Percentiles rank a stretch among this genome's conserved stretches.
Conservation (phyloP, 2,797 vertebrate species). For the Catamblyrhynchus diadema region DNA sequence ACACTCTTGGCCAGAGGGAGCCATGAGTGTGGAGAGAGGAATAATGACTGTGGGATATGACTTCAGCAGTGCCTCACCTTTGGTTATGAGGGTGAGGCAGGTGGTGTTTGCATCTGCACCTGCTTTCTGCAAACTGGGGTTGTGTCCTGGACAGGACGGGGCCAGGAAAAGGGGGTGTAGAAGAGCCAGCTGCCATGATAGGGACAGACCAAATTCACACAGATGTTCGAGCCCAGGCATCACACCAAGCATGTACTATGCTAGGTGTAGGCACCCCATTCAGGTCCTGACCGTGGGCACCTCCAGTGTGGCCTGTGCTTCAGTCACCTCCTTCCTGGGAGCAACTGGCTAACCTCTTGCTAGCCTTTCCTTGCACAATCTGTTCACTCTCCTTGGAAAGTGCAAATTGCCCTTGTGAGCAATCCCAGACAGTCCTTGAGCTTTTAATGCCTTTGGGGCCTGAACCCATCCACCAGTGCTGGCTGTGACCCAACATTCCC, state of each 20-base stretch:
- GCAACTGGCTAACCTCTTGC: rapidly evolving
- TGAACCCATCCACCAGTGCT: background rate
- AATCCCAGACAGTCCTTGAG: background rate
- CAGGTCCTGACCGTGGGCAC: background rate
- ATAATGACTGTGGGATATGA: background rate
- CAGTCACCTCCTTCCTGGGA: background rate
- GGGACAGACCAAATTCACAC: background rate
- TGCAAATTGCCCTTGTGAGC: background rate
- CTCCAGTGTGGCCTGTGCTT: background rate
- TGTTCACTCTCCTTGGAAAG: background rate
- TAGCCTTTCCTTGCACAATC: background rate
- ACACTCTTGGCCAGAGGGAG: background rate
- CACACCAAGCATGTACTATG: background rate
- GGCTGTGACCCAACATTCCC: background rate
- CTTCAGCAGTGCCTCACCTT: background rate
- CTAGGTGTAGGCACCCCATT: background rate
- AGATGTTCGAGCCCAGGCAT: background rate
- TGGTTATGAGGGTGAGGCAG: background rate
- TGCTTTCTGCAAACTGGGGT: background rate
- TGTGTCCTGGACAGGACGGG: background rate
- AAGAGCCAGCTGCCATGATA: background rate
- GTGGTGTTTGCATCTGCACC: background rate
- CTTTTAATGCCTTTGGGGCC: background rate
- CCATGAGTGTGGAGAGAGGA: background rate
- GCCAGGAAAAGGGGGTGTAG: background rate